Percentiles rank a stretch among this genome's conserved stretches.
Conservation (phyloP, 2,113 vertebrate species). For the Phalacrocorax brasilianus region DNA sequence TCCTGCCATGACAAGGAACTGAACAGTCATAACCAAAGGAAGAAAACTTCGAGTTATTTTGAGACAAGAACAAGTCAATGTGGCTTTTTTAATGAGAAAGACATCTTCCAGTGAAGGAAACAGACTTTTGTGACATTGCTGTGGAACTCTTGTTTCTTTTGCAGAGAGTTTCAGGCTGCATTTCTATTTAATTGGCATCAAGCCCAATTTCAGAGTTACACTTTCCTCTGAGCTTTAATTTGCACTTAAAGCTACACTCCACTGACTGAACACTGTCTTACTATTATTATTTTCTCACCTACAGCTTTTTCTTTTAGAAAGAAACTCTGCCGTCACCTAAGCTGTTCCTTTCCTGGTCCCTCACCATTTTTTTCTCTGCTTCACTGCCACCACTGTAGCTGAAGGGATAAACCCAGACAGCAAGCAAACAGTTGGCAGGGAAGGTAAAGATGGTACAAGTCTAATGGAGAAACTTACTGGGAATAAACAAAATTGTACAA, state of each 20-base stretch:
- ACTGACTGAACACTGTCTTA: background rate
- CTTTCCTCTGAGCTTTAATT: constrained; percentile 26
- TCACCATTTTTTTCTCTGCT: background rate
- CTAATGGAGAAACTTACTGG: background rate
- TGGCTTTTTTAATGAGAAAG: constrained; percentile 40
- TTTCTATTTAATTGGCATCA: constrained; percentile 48
- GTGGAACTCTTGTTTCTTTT: background rate
- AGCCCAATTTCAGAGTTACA: background rate
- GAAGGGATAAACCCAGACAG: background rate
- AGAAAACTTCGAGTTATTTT: constrained; percentile 56
- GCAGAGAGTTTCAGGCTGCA: background rate
- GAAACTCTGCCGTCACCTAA: background rate
- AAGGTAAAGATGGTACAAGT: background rate
- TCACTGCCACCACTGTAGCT: background rate
- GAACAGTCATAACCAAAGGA: constrained; percentile 35
- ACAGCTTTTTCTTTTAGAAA: background rate
- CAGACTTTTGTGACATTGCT: background rate
- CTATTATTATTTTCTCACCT: background rate
- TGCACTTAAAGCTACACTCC: background rate
- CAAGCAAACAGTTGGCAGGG: background rate
- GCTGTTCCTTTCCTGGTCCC: background rate
- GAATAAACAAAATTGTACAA: background rate
- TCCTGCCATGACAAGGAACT: constrained; percentile 10
- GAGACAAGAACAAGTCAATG: background rate
- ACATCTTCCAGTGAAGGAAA: constrained; percentile 39